Evolutionary conservation across 2,797 vertebrate species (phyloP), one percentile per base, ranked within the genome.

Genomic region (Microctenopoma lineatum): DNA sequence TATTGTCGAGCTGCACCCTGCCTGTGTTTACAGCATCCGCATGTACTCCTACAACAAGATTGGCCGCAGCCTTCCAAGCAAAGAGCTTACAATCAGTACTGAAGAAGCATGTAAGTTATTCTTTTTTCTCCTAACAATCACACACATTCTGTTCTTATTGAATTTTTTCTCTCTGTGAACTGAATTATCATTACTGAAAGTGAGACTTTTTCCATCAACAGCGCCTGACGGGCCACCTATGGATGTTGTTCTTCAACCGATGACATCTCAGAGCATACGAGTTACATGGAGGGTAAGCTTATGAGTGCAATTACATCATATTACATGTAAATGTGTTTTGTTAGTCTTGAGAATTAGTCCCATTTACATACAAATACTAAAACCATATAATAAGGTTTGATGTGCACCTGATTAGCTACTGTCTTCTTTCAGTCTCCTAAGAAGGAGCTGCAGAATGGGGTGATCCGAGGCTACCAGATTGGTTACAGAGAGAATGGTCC

Each of bases 31-130:
- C 91, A 99, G 97, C 91, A 98, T 99, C 79, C 96, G 98, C 84
- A 98, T 99, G 96, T 98, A 97, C 83, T 98, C 97, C 62, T 98
- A 97, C 92, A 99, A 99, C 92, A 99, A 98, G 92, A 99, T 99
- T 0, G 98, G 97, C 7, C 97, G 96, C 68, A 98, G 98, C 25
- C 96, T 97, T 79, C 96, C 97, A 0, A 99, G 98, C 93, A 99
- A 99, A 89, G 98, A 99, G 86, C 94, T 99, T 69, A 99, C 97
- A 26, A 93, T 98, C 91, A 99, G 97, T 84, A 99, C 97, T 0
- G 97, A 99, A 86, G 98, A 99, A 94, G 98, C 97, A 21, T 96
- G 98, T 98, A 79, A 77, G 94, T 78, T 16, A 44, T 44, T 14
- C 5, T 21, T 48, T 56, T 47, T 12, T 21, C 25, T 13, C 27